Percentiles rank a stretch among this genome's conserved stretches.
These are phyloP conservation scores for Corythaixoides concolor DNA, from an alignment of 2,113 vertebrate species.

Conservation along the genomic window DNA sequence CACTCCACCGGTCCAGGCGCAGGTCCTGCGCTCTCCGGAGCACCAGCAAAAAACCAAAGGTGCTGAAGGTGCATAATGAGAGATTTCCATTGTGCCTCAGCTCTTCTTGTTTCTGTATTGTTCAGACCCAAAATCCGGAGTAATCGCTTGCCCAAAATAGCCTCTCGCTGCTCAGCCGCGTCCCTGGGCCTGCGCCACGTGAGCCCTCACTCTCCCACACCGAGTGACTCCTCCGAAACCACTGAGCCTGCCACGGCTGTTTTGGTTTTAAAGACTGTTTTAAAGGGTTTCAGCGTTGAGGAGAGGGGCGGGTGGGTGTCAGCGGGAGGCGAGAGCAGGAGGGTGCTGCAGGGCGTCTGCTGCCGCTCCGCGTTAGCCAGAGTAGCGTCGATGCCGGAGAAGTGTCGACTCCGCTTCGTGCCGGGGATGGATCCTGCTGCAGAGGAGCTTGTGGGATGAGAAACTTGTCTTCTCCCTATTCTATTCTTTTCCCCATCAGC, in stretches of 20 bases:
- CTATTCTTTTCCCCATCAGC: not conserved
- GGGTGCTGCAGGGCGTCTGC: not conserved
- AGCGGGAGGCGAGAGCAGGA: not conserved
- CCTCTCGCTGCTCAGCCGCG: not conserved
- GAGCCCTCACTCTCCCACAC: not conserved
- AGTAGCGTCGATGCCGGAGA: not conserved
- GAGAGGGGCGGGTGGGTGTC: not conserved
- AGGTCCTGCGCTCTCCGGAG: not conserved
- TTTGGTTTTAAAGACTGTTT: not conserved
- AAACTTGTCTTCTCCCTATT: not conserved
- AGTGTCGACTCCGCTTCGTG: fast-evolving
- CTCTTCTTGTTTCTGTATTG: not conserved
- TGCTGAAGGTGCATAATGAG: not conserved
- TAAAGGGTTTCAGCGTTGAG: not conserved
- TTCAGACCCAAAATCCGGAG: not conserved
- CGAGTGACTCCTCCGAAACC: not conserved
- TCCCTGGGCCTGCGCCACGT: not conserved
- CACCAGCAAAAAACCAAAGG: not conserved
- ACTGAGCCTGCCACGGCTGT: fast-evolving
- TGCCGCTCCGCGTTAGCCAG: not conserved
- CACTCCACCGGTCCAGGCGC: not conserved
- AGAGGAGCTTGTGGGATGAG: not conserved
- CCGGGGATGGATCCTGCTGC: not conserved
- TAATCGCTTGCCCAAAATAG: not conserved
- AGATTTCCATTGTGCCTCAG: not conserved